phyloP scores from a whole-genome alignment of 1,140 invertebrate genomes.

The Eriocheir sinensis region DNA sequence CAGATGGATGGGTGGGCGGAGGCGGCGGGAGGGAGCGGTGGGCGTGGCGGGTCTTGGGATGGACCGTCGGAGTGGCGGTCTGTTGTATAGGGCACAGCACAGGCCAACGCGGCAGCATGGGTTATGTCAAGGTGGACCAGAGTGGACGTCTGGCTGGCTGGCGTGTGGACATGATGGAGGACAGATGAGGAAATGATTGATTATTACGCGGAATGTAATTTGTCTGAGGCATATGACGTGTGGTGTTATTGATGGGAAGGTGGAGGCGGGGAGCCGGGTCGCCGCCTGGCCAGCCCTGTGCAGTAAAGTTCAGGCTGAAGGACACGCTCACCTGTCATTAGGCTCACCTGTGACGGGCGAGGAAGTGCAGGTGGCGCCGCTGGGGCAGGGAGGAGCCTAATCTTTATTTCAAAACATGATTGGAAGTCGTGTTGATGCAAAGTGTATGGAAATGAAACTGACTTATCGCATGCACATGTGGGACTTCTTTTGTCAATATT shows the following conservation, averaged over 20 bases:
- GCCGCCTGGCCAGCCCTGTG: constrained; percentile 7
- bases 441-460: no score
- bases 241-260: background rate
- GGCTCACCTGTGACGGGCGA: background rate
- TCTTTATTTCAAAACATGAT: background rate
- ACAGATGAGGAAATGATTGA: constrained; percentile 15
- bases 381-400: background rate
- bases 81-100: background rate
- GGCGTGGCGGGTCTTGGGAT: background rate
- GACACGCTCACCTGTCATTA: background rate
- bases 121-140: background rate
- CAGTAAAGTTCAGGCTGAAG: background rate
- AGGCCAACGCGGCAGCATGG: background rate
- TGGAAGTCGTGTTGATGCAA: no score
- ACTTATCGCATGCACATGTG: no score
- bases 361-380: background rate
- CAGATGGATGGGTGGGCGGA: no score
- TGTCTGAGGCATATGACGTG: background rate
- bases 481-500: background rate
- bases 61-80: background rate
- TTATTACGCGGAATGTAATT: constrained; percentile 7
- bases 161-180: constrained; percentile 19
- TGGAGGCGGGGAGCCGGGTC: background rate
- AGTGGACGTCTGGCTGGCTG: background rate
- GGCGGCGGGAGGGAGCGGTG: no score